Base-by-base conservation (phyloP, 2,888 invertebrate species). In the Acleris laterana region DNA sequence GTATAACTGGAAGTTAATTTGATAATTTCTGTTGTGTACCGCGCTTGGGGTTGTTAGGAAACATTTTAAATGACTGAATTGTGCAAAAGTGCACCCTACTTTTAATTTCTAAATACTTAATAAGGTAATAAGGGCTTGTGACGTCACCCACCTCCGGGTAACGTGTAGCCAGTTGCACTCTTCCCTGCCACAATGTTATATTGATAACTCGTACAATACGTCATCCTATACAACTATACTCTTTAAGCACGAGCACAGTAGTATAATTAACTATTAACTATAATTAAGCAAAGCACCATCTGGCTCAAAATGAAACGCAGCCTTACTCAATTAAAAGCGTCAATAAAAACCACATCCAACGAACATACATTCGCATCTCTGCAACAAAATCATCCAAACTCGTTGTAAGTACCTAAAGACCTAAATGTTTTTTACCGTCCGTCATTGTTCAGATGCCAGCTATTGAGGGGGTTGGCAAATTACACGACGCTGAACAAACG, bases 401-500 rank as follows among this genome's bases (percentile, higher is more conserved):
- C 62, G 62, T 55, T 50, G 13, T n/a, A n/a, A n/a, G n/a, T 55
- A 49, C 22, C 44, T 46, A 22, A 22, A 42, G 44, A 46, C 13
- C 55, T 63, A 55, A 65, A 61, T 65, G 55, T 65, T 65, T 28
- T 67, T 61, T 70, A 71, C 72, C 72, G 72, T 71, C 9, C 19
- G 17, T 55, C 49, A 61, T 65, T 65, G 55, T 65, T 44, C 55
- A n/a, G 49, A 16, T 13, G 6, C 50, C 62, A 59, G 60, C 38
- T 68, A 71, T 72, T 71, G 71, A 72, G 51, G 38, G 51, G 20
- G 22, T 22, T 46, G 46, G 64, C 63, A 66, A 68, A 70, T 73
- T 69, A 70, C 70, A 67, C 62, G 69, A 68, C 66, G 63, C 71
- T n/a, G 73, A 71, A 71, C 83, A 80, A 82, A 76, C 77, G 70